A percentile compares a stretch with the other conserved stretches of the same genome.
Evolutionary conservation across 2,888 invertebrate genomes (phyloP).

Genomic region (Dryobota labecula): DNA sequence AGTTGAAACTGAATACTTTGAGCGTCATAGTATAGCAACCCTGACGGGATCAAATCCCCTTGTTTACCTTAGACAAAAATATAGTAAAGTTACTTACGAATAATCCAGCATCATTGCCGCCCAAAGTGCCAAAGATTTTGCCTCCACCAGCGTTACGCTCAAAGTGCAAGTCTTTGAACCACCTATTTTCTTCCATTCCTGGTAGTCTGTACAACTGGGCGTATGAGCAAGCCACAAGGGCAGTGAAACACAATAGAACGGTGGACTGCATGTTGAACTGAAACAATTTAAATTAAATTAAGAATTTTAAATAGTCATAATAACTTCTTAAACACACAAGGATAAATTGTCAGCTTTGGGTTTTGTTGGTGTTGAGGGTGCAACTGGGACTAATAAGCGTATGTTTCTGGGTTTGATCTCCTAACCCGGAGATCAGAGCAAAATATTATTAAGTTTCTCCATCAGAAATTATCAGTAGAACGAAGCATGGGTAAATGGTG

Average conservation of each 20-base stretch:
- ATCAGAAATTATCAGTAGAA: not conserved
- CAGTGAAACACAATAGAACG: conserved; percentile 47
- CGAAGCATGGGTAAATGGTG: not conserved
- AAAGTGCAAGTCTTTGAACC: conserved; percentile 52
- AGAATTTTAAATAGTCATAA: too few species aligned
- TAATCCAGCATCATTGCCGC: conserved; percentile 73
- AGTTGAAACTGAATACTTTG: not conserved
- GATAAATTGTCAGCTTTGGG: too few species aligned
- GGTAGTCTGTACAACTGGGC: conserved; percentile 22
- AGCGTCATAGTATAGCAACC: too few species aligned
- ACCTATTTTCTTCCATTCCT: not conserved
- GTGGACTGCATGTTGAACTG: conserved; percentile 64
- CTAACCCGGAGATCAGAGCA: too few species aligned
- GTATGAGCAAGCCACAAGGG: conserved; percentile 57
- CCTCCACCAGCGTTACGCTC: conserved; percentile 66
- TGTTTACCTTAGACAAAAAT: not conserved
- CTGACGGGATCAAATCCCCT: not conserved
- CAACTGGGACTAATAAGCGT: too few species aligned
- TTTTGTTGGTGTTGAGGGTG: too few species aligned
- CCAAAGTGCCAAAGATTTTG: conserved; percentile 76
- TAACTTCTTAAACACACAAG: too few species aligned
- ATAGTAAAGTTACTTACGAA: conserved; percentile 70
- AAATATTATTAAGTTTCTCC: too few species aligned
- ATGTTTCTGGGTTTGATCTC: too few species aligned
- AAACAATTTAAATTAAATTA: too few species aligned